phyloP scores from a whole-genome alignment of 1,140 invertebrate genomes.

The Antheraea mylitta region DNA sequence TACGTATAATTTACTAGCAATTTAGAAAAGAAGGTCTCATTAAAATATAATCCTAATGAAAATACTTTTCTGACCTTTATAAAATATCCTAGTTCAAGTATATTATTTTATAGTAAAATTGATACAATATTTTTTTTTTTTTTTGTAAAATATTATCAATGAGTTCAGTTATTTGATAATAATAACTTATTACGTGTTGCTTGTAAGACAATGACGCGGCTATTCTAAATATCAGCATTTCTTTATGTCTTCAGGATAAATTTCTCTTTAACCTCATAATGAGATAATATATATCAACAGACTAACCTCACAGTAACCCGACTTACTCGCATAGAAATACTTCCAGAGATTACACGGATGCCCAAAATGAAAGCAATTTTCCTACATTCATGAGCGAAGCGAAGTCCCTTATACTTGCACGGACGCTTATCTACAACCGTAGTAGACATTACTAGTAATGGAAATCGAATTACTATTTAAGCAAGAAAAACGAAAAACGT shows the following conservation, averaged over 20 bases:
- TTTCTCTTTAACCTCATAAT: conserved; percentile 25
- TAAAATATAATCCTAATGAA: background rate
- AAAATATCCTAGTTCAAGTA: background rate
- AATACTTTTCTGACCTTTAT: background rate
- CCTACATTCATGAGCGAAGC: conserved; percentile 38
- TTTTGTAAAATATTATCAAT: background rate
- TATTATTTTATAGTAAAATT: background rate
- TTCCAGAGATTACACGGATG: conserved; percentile 32
- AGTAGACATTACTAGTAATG: conserved; percentile 52
- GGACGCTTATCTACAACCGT: conserved; percentile 49
- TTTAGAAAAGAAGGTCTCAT: background rate
- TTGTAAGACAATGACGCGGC: no score
- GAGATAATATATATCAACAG: conserved; percentile 36
- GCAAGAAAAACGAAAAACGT: conserved; percentile 52
- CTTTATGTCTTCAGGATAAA: background rate
- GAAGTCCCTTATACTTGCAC: conserved; percentile 35
- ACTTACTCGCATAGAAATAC: conserved; percentile 40
- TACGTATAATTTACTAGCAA: no score
- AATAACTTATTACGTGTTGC: no score
- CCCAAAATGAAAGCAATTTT: conserved; percentile 51
- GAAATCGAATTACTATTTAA: conserved; percentile 64
- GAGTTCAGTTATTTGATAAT: background rate
- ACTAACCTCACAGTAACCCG: conserved; percentile 22
- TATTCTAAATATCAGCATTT: no score
- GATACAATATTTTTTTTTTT: no score